A percentile compares a stretch with the other conserved stretches of the same genome.
phyloP scores from a whole-genome alignment of 2,888 invertebrate species.

The Epsilonema sp. region DNA sequence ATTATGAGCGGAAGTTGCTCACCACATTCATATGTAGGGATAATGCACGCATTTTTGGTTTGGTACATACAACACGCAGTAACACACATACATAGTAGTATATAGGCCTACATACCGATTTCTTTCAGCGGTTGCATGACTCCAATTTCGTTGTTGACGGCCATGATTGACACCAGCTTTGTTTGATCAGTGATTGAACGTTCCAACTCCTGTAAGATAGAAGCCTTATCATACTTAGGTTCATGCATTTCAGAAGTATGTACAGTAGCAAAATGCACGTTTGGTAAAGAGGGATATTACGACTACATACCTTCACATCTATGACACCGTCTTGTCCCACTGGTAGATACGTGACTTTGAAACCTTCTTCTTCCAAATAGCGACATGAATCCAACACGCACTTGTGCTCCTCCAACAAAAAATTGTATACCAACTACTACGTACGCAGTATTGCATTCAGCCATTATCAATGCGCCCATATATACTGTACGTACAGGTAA shows the following conservation, averaged over 20 bases:
- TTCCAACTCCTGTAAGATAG: slow-evolving; percentile 43
- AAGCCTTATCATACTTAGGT: background rate
- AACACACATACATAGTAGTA: too few species aligned
- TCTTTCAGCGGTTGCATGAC: slow-evolving; percentile 75
- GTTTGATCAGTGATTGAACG: slow-evolving; percentile 67
- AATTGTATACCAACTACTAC: background rate
- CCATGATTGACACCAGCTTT: slow-evolving; percentile 81
- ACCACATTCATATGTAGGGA: too few species aligned
- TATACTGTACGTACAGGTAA: too few species aligned
- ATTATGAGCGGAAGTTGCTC: too few species aligned
- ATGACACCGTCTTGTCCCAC: slow-evolving; percentile 62
- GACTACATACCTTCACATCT: slow-evolving; percentile 41
- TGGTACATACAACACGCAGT: too few species aligned
- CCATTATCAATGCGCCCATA: too few species aligned
- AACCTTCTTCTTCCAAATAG: slow-evolving; percentile 78
- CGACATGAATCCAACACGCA: slow-evolving; percentile 95
- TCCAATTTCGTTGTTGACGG: slow-evolving; percentile 96
- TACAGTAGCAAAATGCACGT: too few species aligned
- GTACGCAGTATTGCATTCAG: background rate
- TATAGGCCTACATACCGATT: slow-evolving; percentile 50
- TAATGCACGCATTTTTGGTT: too few species aligned
- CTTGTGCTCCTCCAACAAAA: slow-evolving; percentile 72
- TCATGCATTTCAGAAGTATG: too few species aligned
- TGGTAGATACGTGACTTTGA: slow-evolving; percentile 79
- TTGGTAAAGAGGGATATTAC: too few species aligned